Percentiles rank a stretch among this genome's conserved stretches.
Conservation (phyloP, 2,797 vertebrate species). For the Peromyscus aztecus region DNA sequence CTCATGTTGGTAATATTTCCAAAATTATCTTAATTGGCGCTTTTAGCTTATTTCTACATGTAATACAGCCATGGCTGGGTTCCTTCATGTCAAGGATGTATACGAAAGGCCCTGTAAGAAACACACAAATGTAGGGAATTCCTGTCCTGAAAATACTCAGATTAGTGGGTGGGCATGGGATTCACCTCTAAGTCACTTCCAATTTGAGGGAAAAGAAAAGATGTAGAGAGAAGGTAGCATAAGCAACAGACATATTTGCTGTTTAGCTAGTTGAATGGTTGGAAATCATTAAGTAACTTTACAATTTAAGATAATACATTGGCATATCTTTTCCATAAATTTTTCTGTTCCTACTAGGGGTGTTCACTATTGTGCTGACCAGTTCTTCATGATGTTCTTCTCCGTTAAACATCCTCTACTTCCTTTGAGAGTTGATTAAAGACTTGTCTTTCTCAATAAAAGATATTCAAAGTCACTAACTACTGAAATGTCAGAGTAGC, state of each 20-base stretch:
- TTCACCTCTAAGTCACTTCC: not conserved
- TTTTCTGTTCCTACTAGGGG: not conserved
- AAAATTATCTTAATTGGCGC: not conserved
- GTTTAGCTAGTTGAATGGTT: not conserved
- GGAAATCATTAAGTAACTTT: not conserved
- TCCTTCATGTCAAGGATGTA: not conserved
- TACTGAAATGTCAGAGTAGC: not conserved
- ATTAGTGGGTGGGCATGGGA: not conserved
- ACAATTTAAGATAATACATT: not conserved
- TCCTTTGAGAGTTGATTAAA: not conserved
- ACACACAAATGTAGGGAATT: not conserved
- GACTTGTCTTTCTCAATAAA: slow-evolving; percentile 9
- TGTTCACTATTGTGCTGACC: not conserved
- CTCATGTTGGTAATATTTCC: not conserved
- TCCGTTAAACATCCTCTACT: not conserved
- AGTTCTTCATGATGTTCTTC: not conserved
- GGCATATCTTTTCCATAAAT: not conserved
- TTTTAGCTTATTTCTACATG: not conserved
- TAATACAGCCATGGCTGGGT: not conserved
- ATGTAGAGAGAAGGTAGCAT: not conserved
- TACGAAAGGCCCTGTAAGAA: not conserved
- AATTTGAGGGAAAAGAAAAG: not conserved
- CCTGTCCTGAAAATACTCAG: not conserved
- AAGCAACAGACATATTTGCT: not conserved
- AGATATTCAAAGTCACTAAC: not conserved